These are phyloP conservation scores for Kryphioiulus occultus DNA, from an alignment of 2,888 invertebrate species.

Conservation along the genomic window DNA sequence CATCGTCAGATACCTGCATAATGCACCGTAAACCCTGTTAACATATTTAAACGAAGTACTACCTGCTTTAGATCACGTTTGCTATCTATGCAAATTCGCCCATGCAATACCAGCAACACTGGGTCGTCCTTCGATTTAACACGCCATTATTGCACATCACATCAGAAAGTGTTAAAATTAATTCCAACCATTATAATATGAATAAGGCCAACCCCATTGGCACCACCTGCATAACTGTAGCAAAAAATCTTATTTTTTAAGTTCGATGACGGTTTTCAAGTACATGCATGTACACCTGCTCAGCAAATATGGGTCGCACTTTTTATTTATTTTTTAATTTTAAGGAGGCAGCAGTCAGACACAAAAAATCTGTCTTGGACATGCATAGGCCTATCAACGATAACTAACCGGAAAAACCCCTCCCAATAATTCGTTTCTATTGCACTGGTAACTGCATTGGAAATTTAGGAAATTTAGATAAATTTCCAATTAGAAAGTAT, in stretches of 20 bases:
- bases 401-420: neutral
- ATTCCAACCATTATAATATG: neutral
- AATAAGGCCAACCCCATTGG: neutral
- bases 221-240: neutral
- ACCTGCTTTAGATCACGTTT: neutral
- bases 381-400: neutral
- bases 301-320: neutral
- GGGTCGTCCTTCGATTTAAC: neutral
- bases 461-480: neutral
- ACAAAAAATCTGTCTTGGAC: neutral
- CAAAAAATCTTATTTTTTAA: neutral
- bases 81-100: neutral
- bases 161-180: neutral
- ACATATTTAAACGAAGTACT: neutral
- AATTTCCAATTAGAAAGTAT: neutral
- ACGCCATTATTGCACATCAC: neutral
- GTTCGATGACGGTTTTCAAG: neutral
- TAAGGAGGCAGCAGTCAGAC: too few relatives aligned
- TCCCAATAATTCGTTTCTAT: too few relatives aligned
- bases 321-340: neutral
- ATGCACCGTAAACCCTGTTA: neutral
- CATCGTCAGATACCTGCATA: too few relatives aligned
- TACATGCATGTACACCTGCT: neutral
- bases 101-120: neutral
- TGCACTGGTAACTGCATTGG: neutral